Conservation (phyloP, 30 jellyfish, hydroid and myxozoan species). For the Aurelia coerulea region DNA sequence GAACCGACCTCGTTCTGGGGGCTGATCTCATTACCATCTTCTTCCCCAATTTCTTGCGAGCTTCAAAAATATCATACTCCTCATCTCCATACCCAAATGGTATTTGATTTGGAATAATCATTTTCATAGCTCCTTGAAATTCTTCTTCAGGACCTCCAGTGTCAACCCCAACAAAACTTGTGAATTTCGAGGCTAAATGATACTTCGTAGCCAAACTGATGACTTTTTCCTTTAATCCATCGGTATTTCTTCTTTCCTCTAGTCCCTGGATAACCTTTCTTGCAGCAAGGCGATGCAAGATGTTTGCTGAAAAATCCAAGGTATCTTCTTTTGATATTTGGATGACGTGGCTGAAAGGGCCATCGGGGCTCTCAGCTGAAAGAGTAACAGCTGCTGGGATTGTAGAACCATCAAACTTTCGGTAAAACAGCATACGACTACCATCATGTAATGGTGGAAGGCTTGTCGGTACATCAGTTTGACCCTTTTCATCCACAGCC, state of each 20-base stretch:
- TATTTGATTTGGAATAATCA: neutral
- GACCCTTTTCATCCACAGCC: neutral
- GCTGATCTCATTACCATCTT: too few relatives aligned
- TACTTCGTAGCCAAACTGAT: neutral
- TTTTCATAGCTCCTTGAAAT: neutral
- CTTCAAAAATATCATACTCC: too few relatives aligned
- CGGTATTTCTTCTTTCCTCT: neutral
- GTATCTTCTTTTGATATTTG: neutral
- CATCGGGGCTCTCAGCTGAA: neutral
- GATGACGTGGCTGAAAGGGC: neutral
- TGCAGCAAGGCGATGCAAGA: neutral
- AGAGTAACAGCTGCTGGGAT: neutral
- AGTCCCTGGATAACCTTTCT: neutral
- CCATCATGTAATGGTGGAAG: neutral
- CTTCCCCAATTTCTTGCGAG: too few relatives aligned
- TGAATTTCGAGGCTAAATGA: neutral
- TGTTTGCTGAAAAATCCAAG: neutral
- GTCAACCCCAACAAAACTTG: slow-evolving; percentile 1
- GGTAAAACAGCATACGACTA: neutral
- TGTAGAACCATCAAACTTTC: neutral
- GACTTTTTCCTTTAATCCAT: neutral
- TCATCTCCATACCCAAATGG: neutral
- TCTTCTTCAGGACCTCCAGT: neutral
- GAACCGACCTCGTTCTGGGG: too few relatives aligned
- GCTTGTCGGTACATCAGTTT: neutral